These are phyloP conservation scores for Camponotus floridanus DNA, from an alignment of 1,140 invertebrate species.

Conservation along the genomic window DNA sequence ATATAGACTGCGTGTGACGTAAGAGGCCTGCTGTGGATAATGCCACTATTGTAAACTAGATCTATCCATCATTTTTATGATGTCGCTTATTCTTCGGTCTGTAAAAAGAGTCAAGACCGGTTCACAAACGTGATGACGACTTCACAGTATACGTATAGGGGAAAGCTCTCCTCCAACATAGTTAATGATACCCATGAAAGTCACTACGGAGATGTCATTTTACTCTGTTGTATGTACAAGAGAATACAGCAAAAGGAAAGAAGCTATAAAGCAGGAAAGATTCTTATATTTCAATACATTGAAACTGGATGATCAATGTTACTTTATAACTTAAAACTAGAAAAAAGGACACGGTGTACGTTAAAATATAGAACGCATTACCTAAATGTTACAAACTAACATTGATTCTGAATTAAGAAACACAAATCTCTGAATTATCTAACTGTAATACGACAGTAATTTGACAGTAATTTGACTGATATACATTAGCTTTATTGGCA, in stretches of 20 bases:
- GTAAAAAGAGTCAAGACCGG: constrained; percentile 47
- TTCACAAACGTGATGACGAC: constrained; percentile 59
- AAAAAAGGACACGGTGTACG: background rate
- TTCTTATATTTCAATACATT: constrained; percentile 37
- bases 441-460: too few relatives aligned
- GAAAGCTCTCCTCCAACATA: constrained; percentile 45
- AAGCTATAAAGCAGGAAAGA: background rate
- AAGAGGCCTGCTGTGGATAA: constrained; percentile 38
- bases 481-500: background rate
- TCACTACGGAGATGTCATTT: constrained; percentile 46
- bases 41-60: constrained; percentile 60
- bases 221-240: background rate
- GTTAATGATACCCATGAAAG: constrained; percentile 52
- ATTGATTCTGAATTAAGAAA: background rate
- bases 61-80: constrained; percentile 57
- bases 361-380: background rate
- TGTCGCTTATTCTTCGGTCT: constrained; percentile 41
- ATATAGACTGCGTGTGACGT: constrained; percentile 43
- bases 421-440: background rate
- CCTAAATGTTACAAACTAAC: background rate
- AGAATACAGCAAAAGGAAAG: constrained; percentile 26
- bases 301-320: constrained; percentile 12
- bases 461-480: background rate
- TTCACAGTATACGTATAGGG: constrained; percentile 31
- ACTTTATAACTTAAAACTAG: background rate